Evolutionary conservation across 2,888 invertebrate genomes (phyloP), one percentile per base, ranked within the genome.

Genomic region (Calameuta filiformis): DNA sequence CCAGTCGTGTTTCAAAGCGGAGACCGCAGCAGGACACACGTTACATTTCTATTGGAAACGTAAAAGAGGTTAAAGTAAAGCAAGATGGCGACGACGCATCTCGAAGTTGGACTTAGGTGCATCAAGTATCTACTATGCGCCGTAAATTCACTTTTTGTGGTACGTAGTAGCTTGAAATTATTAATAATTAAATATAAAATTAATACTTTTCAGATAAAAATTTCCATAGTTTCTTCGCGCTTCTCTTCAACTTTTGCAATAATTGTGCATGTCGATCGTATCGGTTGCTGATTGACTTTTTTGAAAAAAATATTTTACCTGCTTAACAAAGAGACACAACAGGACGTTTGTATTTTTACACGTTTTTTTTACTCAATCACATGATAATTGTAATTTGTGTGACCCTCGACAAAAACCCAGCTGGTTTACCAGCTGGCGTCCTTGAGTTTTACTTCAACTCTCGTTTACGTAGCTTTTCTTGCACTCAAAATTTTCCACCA

Each of bases 121-220:
- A 93, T 95, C 87, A 95, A 95, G 87, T 95, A 95, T 86, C 92
- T 95, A 83, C 92, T 95, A 33, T 95, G 94, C 89, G 92, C 94
- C n/a, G 94, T 95, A 84, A 95, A 95, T 90, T 93, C 95, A 69
- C 91, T 95, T 82, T 94, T 95, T 90, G 94, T 94, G 93, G 95
- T 95, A 90, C 81, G 91, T 91, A 88, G n/a, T 73, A 40, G 35
- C 33, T 56, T 23, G 12, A 23, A 56, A 56, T 9, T 23, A 56
- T 56, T 6, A 23, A 9, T 56, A 56, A 23, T 23, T 56, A 40
- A 40, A 40, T 40, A 15, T 12, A 40, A 15, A 40, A 40, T 40
- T 40, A 40, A 15, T 40, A 9, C 56, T 56, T 23, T 6, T 56
- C 23, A 56, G 9, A 56, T 56, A 56, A 9, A 23, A 56, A 23